Percentiles rank a stretch among this genome's conserved stretches.
Evolutionary conservation across 2,113 vertebrate species (phyloP).

Genomic region (Suricata suricatta): DNA sequence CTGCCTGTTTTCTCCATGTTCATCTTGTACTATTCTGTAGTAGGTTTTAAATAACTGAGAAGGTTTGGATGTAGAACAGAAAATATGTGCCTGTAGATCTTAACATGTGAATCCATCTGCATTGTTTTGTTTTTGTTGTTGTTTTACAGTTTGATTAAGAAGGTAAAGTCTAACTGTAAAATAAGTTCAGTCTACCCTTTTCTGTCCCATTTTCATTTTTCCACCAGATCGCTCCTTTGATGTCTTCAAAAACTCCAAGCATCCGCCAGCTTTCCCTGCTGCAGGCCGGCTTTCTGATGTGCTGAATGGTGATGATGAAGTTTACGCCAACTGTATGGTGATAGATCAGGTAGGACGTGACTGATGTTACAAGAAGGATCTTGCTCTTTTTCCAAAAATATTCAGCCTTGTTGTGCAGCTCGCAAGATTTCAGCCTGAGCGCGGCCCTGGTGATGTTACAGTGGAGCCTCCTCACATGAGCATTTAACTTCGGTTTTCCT

Average conservation of each 20-base stretch:
- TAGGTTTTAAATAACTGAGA: neutral
- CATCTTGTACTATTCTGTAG: neutral
- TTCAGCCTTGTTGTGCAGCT: neutral
- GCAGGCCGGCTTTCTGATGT: slow-evolving; percentile 81
- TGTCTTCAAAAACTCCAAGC: slow-evolving; percentile 80
- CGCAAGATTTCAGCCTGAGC: neutral
- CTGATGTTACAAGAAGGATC: neutral
- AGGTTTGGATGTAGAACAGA: neutral
- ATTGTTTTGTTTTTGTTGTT: neutral
- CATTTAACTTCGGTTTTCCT: neutral
- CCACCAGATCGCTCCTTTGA: slow-evolving; percentile 85
- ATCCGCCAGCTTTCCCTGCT: slow-evolving; percentile 77
- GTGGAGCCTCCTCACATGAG: neutral
- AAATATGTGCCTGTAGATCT: neutral
- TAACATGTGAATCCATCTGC: neutral
- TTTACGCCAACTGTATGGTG: slow-evolving; percentile 92
- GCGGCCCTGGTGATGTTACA: neutral
- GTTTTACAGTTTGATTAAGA: neutral
- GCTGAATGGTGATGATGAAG: slow-evolving; percentile 85
- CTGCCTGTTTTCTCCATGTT: too few species aligned
- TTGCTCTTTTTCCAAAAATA: neutral
- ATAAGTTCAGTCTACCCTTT: neutral
- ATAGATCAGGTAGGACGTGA: slow-evolving; percentile 86
- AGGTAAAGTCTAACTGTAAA: neutral
- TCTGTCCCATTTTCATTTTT: slow-evolving; percentile 60